Base-by-base conservation (phyloP, 2,888 invertebrate genomes). In the Dendrolimus pini region DNA sequence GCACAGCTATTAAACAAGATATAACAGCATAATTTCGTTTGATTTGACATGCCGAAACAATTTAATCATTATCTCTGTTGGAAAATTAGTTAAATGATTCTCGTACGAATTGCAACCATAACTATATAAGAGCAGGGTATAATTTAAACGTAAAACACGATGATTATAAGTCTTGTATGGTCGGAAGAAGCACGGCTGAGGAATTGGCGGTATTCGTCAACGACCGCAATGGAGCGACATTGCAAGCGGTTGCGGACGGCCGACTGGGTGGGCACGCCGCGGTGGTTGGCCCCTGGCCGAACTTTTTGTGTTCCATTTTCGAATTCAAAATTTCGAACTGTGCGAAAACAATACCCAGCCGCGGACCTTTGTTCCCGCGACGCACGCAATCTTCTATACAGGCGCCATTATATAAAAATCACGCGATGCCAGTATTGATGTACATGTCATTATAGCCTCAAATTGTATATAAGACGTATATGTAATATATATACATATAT, bases 21-120 rank as follows among this genome's bases (percentile, higher is more conserved):
- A 87, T 89, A 89, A 90, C 89, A 88, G 88, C 85, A 90, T 90
- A 87, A 89, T 90, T 89, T 89, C 82, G 84, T 90, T 87, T 89
- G 88, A 89, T 89, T 88, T 86, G 85, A 89, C 86, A 90, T 87
- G 83, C 90, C 90, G 88, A 88, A 89, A 88, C 88, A 88, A 89
- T 89, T 89, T 89, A 86, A 90, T 88, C 85, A 90, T 89, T 89
- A 90, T 83, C 81, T 85, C 82, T 61, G 78, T 74, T 63, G 72
- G 82, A 80, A 87, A 89, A 86, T 86, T 84, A 81, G 77, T 66
- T 60, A 54, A 54, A 54, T 57, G 10, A 9, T 30, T 42, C 54
- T 10, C 65, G 66, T 59, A 53, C 61, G 56, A 80, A 53, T 69
- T 65, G 72, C 60, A 62, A 59, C 69, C 70, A 60, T 77, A 75